These are phyloP conservation scores for Amblyraja radiata DNA, from an alignment of 2,797 vertebrate species.

Conservation along the genomic window DNA sequence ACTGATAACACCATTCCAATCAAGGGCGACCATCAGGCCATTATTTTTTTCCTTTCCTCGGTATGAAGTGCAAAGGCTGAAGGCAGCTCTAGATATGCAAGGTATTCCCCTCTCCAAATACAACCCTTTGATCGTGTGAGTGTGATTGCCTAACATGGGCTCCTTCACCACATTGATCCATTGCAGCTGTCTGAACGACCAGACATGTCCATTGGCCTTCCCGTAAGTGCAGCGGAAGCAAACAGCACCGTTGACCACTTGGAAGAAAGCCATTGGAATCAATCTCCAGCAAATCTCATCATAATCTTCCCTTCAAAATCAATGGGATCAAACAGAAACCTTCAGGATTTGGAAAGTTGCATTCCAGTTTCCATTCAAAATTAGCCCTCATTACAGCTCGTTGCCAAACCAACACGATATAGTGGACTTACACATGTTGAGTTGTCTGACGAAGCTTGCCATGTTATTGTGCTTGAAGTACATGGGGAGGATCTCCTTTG, in stretches of 20 bases:
- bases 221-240: background rate
- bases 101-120: background rate
- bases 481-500: slow-evolving; percentile 45
- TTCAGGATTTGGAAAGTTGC: background rate
- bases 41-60: background rate
- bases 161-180: background rate
- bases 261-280: background rate
- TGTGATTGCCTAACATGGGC: background rate
- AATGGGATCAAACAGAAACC: background rate
- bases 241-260: background rate
- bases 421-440: slow-evolving; percentile 46
- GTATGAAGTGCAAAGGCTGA: background rate
- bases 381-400: background rate
- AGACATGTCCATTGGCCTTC: background rate
- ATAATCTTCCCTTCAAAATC: background rate
- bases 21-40: background rate
- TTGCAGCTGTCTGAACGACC: background rate
- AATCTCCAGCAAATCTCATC: background rate
- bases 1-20: background rate
- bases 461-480: slow-evolving; percentile 48
- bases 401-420: background rate
- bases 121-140: background rate
- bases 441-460: slow-evolving; percentile 47
- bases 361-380: background rate
- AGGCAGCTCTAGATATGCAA: background rate